These are phyloP conservation scores for Epirrhoe alternata DNA, from an alignment of 2,888 invertebrate genomes.

Conservation along the genomic window DNA sequence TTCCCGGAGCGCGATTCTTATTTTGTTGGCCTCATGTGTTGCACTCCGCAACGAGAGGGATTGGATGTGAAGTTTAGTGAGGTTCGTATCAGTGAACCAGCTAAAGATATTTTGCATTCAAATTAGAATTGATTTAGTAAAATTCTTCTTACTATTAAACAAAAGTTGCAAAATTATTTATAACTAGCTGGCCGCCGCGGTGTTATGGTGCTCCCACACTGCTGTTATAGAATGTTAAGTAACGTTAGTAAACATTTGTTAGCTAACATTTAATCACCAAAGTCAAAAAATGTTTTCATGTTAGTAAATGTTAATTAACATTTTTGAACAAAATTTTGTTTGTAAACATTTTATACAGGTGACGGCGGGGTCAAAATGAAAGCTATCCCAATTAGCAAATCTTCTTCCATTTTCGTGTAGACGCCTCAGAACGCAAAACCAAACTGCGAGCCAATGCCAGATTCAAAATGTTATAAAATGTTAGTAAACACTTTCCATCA, in stretches of 20 bases:
- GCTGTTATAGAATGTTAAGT: too few relatives aligned
- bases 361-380: too few relatives aligned
- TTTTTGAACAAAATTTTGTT: too few relatives aligned
- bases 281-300: too few relatives aligned
- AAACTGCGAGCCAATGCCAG: conserved; percentile 37
- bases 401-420: conserved; percentile 46
- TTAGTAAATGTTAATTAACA: too few relatives aligned
- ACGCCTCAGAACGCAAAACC: conserved; percentile 42
- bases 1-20: conserved; percentile 53
- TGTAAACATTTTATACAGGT: too few relatives aligned
- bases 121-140: conserved; percentile 51
- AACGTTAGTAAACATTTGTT: too few relatives aligned
- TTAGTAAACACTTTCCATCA: conserved; percentile 35
- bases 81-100: conserved; percentile 55
- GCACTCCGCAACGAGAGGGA: conserved; percentile 65
- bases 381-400: conserved; percentile 43
- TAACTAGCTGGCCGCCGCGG: too few relatives aligned
- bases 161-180: too few relatives aligned
- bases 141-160: too few relatives aligned
- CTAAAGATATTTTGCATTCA: conserved; percentile 66
- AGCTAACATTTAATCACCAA: too few relatives aligned
- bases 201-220: too few relatives aligned
- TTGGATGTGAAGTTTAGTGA: conserved; percentile 62
- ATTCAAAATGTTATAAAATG: conserved; percentile 39
- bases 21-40: conserved; percentile 67